Base-by-base conservation (phyloP, 2,113 vertebrate species). In the Pollachius pollachius region DNA sequence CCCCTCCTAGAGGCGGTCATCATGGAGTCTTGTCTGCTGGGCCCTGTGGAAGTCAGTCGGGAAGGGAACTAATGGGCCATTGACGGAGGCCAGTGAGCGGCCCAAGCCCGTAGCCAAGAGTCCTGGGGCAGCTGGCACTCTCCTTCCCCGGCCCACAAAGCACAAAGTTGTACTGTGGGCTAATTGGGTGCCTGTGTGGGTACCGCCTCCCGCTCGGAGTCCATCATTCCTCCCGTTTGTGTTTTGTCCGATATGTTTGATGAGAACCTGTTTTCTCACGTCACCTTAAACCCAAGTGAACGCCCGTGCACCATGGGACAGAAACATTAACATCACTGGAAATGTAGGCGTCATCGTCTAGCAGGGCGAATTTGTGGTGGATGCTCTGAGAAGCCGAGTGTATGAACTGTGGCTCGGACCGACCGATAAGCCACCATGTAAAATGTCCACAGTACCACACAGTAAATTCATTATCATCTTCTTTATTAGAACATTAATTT, bases 161-260 rank as follows among this genome's bases (percentile, higher is more conserved):
- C 73, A 89, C 89, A 89, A 78, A 84, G 85, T 88, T 82, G 85
- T 75, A 83, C 82, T 90, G 88, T 90, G 85, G 70, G 59, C 81
- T 83, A 88, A 88, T 85, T 89, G 85, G 82, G 85, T 87, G 76
- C 72, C 78, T 83, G 72, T 87, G 81, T 89, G 84, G 82, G 84
- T 89, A 85, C 72, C 61, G 69, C 41, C 79, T 85, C 54, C 41
- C 67, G 68, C 68, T 72, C 69, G 58, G 58, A 27, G 60, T 75
- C 73, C 65, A 61, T 70, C 59, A 67, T 68, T 76, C 64, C 65
- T 67, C 67, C 19, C 65, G 37, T 41, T 70, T 67, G 67, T 52
- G 74, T 77, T 70, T 68, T 19, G 27, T 48, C 41, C 41, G 12
- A 13, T 48, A 48, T 48, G 41, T 48, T 48, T 48, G 11, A 9